Evolutionary conservation across 2,113 vertebrate genomes (phyloP).

Genomic region (Cinclus cinclus): DNA sequence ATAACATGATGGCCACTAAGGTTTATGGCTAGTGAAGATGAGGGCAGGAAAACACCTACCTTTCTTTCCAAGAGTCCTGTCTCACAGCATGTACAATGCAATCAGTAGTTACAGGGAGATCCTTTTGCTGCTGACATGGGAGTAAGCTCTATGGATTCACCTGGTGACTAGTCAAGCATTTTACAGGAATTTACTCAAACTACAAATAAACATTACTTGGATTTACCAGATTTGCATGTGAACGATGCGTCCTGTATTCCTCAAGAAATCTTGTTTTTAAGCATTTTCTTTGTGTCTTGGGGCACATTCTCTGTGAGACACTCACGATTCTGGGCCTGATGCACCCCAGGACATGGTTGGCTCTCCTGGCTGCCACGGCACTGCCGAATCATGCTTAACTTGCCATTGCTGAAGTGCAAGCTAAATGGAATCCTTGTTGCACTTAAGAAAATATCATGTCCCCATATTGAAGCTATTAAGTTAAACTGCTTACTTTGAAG

Average conservation of each 20-base stretch:
- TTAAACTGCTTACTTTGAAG: conserved; percentile 71
- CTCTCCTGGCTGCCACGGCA: background rate
- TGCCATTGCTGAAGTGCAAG: background rate
- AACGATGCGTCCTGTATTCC: background rate
- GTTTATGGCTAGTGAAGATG: background rate
- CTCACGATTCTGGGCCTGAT: background rate
- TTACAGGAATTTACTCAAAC: background rate
- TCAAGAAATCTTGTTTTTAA: background rate
- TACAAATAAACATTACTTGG: background rate
- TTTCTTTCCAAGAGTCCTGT: background rate
- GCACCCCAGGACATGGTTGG: accelerated
- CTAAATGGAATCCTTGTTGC: background rate
- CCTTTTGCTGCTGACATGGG: background rate
- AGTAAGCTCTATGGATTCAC: background rate
- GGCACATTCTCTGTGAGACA: background rate
- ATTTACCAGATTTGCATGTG: background rate
- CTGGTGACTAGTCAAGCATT: background rate
- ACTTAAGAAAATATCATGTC: background rate
- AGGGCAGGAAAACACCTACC: background rate
- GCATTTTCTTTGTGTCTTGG: background rate
- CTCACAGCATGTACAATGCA: background rate
- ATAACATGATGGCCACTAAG: background rate
- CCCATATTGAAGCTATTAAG: background rate
- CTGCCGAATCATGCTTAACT: background rate
- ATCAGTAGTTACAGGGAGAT: background rate